Percentiles rank a stretch among this genome's conserved stretches.
Conservation (phyloP, 2,888 invertebrate species). For the Drosophila conformis region DNA sequence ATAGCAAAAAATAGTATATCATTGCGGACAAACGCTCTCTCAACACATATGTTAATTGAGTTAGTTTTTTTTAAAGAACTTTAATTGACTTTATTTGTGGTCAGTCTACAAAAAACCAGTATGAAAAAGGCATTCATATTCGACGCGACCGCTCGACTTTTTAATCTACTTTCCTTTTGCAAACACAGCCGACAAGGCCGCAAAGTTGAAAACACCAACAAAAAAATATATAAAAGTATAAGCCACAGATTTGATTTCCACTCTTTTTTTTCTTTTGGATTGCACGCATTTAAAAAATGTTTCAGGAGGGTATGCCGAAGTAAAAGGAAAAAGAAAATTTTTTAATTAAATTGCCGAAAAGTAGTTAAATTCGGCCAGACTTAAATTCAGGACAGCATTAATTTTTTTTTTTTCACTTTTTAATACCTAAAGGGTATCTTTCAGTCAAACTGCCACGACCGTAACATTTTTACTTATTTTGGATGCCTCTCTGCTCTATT, state of each 20-base stretch:
- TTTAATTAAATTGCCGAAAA: neutral
- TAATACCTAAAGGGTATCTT: neutral
- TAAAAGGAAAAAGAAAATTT: neutral
- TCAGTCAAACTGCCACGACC: neutral
- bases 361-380: neutral
- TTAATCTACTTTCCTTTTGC: conserved; percentile 5
- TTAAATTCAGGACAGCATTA: neutral
- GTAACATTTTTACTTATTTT: neutral
- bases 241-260: conserved; percentile 12
- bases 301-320: neutral
- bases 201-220: conserved; percentile 12
- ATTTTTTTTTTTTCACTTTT: no score
- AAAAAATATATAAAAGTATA: conserved; percentile 26
- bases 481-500: conserved; percentile 25
- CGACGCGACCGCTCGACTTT: neutral
- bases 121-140: conserved; percentile 8
- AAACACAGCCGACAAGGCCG: conserved; percentile 14
- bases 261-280: conserved; percentile 5
- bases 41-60: neutral
- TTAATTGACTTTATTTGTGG: conserved; percentile 23
- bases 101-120: conserved; percentile 2
- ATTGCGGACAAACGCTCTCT: neutral
- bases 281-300: neutral
- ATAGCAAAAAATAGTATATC: neutral
- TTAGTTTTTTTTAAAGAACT: neutral